Base-by-base conservation (phyloP, 2,888 invertebrate genomes). In the Megalurothrips usitatus region DNA sequence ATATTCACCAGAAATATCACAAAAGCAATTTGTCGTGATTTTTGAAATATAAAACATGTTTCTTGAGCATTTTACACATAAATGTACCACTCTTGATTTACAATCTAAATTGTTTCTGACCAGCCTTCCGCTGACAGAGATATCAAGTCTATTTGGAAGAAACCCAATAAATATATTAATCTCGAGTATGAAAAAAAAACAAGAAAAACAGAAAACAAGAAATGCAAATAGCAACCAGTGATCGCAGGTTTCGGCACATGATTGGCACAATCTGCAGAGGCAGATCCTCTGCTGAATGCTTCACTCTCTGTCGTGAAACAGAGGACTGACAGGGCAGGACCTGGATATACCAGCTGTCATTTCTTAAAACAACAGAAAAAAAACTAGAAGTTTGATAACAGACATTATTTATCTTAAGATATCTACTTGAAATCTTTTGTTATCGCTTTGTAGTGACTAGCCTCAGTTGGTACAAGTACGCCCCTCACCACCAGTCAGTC, bases 391-490 rank as follows among this genome's bases (percentile, higher is more conserved):
- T 75, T 75, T 75, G 12, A 9, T 75, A 75, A 75, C 68, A 75
- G 1, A n/a, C 6, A 58, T 58, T 75, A 75, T 26, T 26, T 75
- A 75, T 23, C 68, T 75, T 75, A 75, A 23, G 23, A 75, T 75
- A 75, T 75, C 68, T 75, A 75, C 68, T 26, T 26, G 23, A 75
- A 75, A 26, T 75, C 68, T 75, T 75, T 75, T 75, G 68, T 75
- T 75, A 75, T 75, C 68, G 68, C 68, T 75, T 75, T 75, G 68
- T 75, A 75, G 68, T 75, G 68, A 75, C 68, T 75, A 75, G 68
- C 68, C 68, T 75, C 68, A 75, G 68, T 75, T 75, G 68, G 68
- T 75, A 75, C 68, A 75, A 75, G 68, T 75, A 75, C 68, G 26
- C 68, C 26, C 68, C 68, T 75, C 68, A 75, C 68, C 68, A 75